Base-by-base conservation (phyloP, 2,797 vertebrate genomes). In the Mallotus villosus region DNA sequence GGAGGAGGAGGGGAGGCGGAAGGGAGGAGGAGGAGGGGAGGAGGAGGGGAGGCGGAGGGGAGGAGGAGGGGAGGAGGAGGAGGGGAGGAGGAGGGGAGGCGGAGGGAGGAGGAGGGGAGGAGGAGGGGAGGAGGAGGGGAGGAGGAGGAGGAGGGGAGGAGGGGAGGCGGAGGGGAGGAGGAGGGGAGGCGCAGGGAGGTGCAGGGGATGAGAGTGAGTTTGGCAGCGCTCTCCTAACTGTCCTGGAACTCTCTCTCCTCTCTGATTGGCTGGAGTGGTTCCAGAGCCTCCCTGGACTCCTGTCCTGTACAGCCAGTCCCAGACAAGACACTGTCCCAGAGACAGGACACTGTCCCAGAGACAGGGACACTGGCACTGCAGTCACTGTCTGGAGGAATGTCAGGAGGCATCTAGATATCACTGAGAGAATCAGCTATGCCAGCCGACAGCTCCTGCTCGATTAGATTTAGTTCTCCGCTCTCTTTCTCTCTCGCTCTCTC, bases 211-310 rank as follows among this genome's bases (percentile, higher is more conserved):
- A 37, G 34, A 37, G 34, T 8, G 34, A 37, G 34, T 7, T 14
- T 46, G 41, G 11, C 9, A 46, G 11, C 12, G 9, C 41, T 60
- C 16, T 55, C 19, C 19, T 3, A 16, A 19, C 12, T 11, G 49
- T 51, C 17, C 49, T 51, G 5, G 49, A 29, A 53, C 21, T 11
- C 57, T 21, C 21, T 60, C 58, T 55, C 68, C 25, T 60, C 25
- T 80, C 65, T n/a, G 3, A 62, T 27, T 63, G 80, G 79, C 27
- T 55, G 74, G 65, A 81, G 78, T 72, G 68, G 78, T 80, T 76
- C 21, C 61, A 76, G 74, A 51, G 16, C 5, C 19, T n/a, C 19
- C 9, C 51, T 5, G 51, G 17, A 1, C 51, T n/a, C 51, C 51
- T 55, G 51, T n/a, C 51, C 51, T 55, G 16, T 3, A 55, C 19